Evolutionary conservation across 1,140 invertebrate species (phyloP).

Genomic region (Pentalonia nigronervosa): DNA sequence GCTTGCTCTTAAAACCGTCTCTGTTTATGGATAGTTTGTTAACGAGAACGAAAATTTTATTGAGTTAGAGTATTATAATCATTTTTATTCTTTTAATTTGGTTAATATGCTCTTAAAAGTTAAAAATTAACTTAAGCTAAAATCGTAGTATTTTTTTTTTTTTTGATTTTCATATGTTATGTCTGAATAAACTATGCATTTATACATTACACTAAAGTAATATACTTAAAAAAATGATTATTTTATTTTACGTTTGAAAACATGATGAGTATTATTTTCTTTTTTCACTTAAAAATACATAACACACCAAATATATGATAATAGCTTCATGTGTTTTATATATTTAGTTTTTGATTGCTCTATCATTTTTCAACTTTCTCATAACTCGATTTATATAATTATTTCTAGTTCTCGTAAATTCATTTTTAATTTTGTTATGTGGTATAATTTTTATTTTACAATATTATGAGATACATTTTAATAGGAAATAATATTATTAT

Average conservation of each 20-base stretch:
- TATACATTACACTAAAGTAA: not conserved
- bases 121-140: not conserved
- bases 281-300: not conserved
- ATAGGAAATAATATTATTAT: too few relatives aligned
- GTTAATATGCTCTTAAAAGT: not conserved
- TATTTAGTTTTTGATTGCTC: too few relatives aligned
- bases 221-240: not conserved
- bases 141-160: not conserved
- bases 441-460: too few relatives aligned
- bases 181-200: not conserved
- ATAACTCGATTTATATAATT: too few relatives aligned
- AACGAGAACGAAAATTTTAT: not conserved
- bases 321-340: not conserved
- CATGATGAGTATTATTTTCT: not conserved
- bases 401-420: too few relatives aligned
- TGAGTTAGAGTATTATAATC: not conserved
- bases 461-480: too few relatives aligned
- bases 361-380: too few relatives aligned
- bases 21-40: not conserved
- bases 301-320: not conserved
- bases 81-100: not conserved
- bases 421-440: too few relatives aligned
- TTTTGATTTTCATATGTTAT: not conserved
- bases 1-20: not conserved
- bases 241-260: not conserved